Evolutionary conservation across 2,888 invertebrate genomes (phyloP).

Genomic region (Apoda limacodes): DNA sequence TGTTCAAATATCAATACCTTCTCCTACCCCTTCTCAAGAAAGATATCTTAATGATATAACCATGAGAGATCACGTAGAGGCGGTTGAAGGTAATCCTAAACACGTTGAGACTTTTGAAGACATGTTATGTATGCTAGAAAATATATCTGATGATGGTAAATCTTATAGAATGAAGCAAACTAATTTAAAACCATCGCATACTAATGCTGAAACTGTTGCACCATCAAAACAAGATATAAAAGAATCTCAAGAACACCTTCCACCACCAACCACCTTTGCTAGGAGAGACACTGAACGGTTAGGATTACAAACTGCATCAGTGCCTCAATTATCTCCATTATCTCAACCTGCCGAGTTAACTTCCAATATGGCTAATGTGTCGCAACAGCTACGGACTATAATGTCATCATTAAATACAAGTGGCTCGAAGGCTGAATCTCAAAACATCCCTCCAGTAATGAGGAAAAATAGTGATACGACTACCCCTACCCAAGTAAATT

Average conservation of each 20-base stretch:
- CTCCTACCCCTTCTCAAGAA: conserved; percentile 74
- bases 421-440: conserved; percentile 60
- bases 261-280: conserved; percentile 32
- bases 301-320: conserved; percentile 59
- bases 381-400: conserved; percentile 75
- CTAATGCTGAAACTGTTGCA: conserved; percentile 27
- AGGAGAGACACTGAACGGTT: conserved; percentile 45
- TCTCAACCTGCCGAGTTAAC: conserved; percentile 79
- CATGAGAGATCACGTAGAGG: conserved; percentile 67
- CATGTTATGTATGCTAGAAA: conserved; percentile 77
- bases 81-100: conserved; percentile 63
- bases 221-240: conserved; percentile 32
- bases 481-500: conserved; percentile 61
- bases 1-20: conserved; percentile 75
- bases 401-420: conserved; percentile 66
- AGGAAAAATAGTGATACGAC: conserved; percentile 54
- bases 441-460: conserved; percentile 50
- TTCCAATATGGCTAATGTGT: conserved; percentile 78
- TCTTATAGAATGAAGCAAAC: conserved; percentile 38
- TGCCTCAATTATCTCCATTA: conserved; percentile 77
- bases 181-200: conserved; percentile 26
- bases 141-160: conserved; percentile 64
- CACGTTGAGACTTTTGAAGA: conserved; percentile 76
- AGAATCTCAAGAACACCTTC: conserved; percentile 38
- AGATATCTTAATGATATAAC: conserved; percentile 73